These are phyloP conservation scores for Bubo blakistoni DNA, from an alignment of 2,113 vertebrate genomes.

Conservation along the genomic window DNA sequence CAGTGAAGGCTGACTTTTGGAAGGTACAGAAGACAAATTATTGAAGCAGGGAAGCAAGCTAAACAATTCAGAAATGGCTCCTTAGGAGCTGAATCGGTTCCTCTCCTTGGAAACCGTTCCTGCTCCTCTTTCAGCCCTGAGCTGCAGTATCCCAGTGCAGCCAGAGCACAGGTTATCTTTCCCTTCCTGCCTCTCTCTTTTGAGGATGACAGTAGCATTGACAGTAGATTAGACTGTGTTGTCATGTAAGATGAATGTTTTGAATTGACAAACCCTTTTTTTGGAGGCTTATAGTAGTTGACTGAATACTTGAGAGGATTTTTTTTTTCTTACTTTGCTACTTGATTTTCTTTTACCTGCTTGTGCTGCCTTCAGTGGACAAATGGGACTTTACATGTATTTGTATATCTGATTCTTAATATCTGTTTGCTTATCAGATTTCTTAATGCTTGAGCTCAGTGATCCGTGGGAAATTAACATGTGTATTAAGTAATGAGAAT, in stretches of 20 bases:
- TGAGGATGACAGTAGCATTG: neutral
- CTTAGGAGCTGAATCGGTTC: neutral
- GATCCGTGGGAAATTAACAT: neutral
- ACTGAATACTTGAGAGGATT: neutral
- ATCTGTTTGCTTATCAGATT: conserved; percentile 11
- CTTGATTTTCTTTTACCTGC: conserved; percentile 7
- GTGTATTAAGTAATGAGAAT: conserved; percentile 15
- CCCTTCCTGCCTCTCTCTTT: neutral
- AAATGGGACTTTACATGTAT: neutral
- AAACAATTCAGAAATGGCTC: conserved; percentile 18
- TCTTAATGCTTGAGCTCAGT: neutral
- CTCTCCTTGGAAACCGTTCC: conserved; percentile 8
- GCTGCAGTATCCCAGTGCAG: neutral
- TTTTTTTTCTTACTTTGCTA: neutral
- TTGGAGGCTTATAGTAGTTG: conserved; percentile 23
- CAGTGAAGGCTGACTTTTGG: neutral
- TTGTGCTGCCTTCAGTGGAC: neutral
- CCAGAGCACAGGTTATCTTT: neutral
- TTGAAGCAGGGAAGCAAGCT: neutral
- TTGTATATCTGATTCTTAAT: conserved; percentile 8
- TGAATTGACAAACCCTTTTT: neutral
- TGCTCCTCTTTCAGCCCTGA: neutral
- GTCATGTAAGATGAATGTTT: conserved; percentile 42
- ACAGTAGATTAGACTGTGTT: conserved; percentile 15
- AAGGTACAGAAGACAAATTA: neutral